Evolutionary conservation across 2,797 vertebrate genomes (phyloP), one percentile per base, ranked within the genome.

Genomic region (Macropodus opercularis): DNA sequence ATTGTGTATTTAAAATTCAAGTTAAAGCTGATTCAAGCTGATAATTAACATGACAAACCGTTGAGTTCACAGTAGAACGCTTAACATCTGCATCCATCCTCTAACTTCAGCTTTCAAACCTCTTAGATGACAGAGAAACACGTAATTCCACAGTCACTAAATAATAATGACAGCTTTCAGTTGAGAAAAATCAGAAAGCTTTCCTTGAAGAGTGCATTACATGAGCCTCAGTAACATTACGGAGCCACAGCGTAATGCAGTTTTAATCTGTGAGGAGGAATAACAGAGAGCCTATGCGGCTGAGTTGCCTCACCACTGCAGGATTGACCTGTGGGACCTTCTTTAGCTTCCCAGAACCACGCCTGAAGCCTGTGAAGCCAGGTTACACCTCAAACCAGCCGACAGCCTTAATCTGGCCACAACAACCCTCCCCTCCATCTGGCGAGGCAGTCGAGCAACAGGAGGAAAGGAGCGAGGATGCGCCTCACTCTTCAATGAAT

Each of bases 331-430:
- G 63, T 63, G 64, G 81, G 75, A 77, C 77, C 74, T 83, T 79
- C 71, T 88, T 88, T 89, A 89, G 85, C 85, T 80, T 76, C 69
- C 58, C 58, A 55, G 63, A 74, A 79, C 86, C 71, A 70, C 32
- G 66, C 58, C 79, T 63, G 69, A 26, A 73, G 52, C 42, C 53
- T 42, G 69, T 43, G 75, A 83, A 55, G 80, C 78, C 79, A 75
- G 73, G 88, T 84, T 84, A 81, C 81, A 84, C 83, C 79, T 84
- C 84, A 80, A 77, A 85, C 87, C 85, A 85, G 81, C 89, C 85
- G 79, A 89, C 75, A 59, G 69, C 72, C 71, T 83, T 89, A 88
- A 89, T 87, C 87, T 80, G 85, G 53, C 61, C 61, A 64, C 65
- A 59, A 56, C 53, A 40, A 65, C 66, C 79, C 80, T 76, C 63